Conservation (phyloP, 2,888 invertebrate genomes). For the Digitonthophagus gazella region DNA sequence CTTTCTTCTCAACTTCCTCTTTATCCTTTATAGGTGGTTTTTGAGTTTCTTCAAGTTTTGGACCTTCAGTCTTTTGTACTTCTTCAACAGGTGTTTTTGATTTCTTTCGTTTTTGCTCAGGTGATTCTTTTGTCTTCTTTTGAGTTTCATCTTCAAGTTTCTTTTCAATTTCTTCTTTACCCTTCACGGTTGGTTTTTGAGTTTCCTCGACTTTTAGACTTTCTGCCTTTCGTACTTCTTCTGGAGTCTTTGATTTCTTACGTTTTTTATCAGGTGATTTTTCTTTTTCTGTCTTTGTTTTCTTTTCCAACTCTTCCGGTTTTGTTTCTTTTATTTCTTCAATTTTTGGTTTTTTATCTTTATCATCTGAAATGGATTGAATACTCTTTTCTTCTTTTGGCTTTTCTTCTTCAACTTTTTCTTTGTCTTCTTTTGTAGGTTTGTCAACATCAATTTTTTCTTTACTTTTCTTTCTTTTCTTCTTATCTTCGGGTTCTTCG, state of each 20-base stretch:
- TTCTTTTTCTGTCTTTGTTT: conserved; percentile 28
- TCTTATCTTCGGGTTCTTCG: conserved; percentile 28
- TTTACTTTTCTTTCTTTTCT: conserved; percentile 29
- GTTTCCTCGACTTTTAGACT: conserved; percentile 30
- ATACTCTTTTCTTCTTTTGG: conserved; percentile 26
- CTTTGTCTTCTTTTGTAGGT: conserved; percentile 25
- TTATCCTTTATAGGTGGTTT: conserved; percentile 30
- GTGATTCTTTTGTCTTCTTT: conserved; percentile 26
- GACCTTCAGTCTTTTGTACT: conserved; percentile 25
- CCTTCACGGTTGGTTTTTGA: conserved; percentile 32
- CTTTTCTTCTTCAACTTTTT: conserved; percentile 25
- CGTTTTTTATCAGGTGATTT: neutral
- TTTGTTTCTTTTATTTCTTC: conserved; percentile 32
- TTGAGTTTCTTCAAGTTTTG: conserved; percentile 33
- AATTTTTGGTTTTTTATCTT: too few species aligned
- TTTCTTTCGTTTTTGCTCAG: conserved; percentile 22
- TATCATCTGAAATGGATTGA: conserved; percentile 29
- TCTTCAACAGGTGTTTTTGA: conserved; percentile 26
- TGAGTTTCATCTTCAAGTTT: conserved; percentile 27
- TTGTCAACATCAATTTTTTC: conserved; percentile 29
- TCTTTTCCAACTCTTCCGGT: conserved; percentile 31
- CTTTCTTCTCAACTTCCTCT: conserved; percentile 36
- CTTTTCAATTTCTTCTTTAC: conserved; percentile 39
- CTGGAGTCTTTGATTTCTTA: conserved; percentile 23
- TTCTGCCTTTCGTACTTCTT: conserved; percentile 25